phyloP scores from a whole-genome alignment of 2,797 vertebrate species.

The Phaenicophaeus curvirostris region DNA sequence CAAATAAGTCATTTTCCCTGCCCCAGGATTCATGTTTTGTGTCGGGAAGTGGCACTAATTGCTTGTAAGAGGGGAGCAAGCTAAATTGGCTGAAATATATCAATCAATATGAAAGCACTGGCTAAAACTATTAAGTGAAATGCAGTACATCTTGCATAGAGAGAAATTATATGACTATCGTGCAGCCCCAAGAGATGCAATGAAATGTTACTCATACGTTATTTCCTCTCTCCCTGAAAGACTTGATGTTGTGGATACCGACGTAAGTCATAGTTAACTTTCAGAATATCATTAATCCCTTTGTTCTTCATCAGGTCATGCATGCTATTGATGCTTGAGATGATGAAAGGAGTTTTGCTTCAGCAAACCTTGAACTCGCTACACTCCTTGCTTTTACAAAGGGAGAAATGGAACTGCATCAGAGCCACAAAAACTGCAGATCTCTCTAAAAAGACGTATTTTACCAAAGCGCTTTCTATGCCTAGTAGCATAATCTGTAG shows the following conservation, averaged over 20 bases:
- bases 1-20: neutral
- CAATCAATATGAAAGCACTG: constrained; percentile 35
- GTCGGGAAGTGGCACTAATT: constrained; percentile 34
- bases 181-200: constrained; percentile 16
- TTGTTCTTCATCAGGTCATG: constrained; percentile 20
- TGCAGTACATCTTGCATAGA: neutral
- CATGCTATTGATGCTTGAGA: neutral
- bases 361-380: constrained; percentile 30
- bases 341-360: constrained; percentile 36
- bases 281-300: constrained; percentile 27
- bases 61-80: constrained; percentile 35
- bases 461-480: constrained; percentile 24
- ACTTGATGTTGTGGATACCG: neutral
- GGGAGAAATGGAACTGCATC: constrained; percentile 16
- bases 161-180: neutral
- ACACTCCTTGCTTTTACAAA: neutral
- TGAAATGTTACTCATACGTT: constrained; percentile 28
- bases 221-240: neutral
- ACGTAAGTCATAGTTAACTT: constrained; percentile 18
- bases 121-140: constrained; percentile 20
- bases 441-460: constrained; percentile 7
- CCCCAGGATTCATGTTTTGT: neutral
- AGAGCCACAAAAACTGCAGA: neutral
- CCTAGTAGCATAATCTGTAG: neutral
- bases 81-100: constrained; percentile 47